phyloP scores from a whole-genome alignment of 1,140 invertebrate species.

The Phthorimaea operculella region DNA sequence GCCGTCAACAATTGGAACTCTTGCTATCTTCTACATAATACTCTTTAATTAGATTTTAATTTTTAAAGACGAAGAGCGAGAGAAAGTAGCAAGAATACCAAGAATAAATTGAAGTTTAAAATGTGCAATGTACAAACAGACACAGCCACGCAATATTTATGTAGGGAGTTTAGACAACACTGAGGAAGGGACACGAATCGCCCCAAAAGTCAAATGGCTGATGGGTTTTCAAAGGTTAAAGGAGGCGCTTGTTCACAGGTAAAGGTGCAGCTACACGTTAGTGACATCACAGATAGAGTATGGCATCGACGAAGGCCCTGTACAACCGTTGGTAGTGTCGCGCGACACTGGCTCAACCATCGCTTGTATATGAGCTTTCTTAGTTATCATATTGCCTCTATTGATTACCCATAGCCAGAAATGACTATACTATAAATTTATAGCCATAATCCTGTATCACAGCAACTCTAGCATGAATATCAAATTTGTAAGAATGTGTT shows the following conservation, averaged over 20 bases:
- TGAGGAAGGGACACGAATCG: background rate
- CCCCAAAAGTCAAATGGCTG: constrained; percentile 7
- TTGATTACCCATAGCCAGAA: constrained; percentile 30
- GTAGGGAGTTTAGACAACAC: background rate
- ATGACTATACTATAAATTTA: constrained; percentile 46
- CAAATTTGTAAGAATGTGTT: constrained; percentile 54
- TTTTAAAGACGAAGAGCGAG: background rate
- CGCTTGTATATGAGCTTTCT: background rate
- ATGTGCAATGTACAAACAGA: constrained; percentile 1
- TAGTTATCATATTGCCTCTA: constrained; percentile 14
- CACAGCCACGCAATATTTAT: background rate
- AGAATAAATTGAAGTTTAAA: constrained; percentile 1
- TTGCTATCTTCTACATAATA: background rate
- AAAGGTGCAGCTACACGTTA: constrained; percentile 34
- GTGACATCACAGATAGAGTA: constrained; percentile 47
- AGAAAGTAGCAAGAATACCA: constrained; percentile 1
- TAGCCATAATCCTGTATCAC: constrained; percentile 66
- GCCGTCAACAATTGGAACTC: background rate
- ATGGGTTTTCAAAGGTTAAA: constrained; percentile 13
- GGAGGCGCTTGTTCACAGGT: constrained; percentile 3
- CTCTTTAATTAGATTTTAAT: too few species aligned
- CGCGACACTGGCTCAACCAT: constrained; percentile 6
- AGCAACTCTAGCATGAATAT: constrained; percentile 66
- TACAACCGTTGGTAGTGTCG: background rate
- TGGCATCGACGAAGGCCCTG: constrained; percentile 21